Evolutionary conservation across 2,888 invertebrate genomes (phyloP).

Genomic region (Uloborus plumipes): DNA sequence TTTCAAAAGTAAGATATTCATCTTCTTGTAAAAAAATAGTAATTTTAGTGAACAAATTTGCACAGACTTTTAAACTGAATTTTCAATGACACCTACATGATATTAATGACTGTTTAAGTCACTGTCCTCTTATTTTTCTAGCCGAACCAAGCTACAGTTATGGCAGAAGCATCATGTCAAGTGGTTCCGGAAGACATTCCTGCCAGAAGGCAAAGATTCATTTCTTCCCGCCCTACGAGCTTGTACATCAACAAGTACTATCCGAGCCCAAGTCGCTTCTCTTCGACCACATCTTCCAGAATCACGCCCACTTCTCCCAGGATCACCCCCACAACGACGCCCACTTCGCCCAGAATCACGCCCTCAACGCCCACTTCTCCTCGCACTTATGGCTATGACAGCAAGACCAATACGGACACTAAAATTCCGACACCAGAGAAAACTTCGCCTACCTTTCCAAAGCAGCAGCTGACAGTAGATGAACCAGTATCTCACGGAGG

Average conservation of each 20-base stretch:
- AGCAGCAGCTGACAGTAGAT: slow-evolving; percentile 35
- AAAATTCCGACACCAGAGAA: not conserved
- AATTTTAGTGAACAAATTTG: too few species aligned
- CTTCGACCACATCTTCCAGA: slow-evolving; percentile 20
- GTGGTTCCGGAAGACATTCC: slow-evolving; percentile 55
- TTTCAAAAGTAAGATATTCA: too few species aligned
- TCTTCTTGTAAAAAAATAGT: too few species aligned
- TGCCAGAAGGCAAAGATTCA: slow-evolving; percentile 46
- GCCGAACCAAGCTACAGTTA: slow-evolving; percentile 1
- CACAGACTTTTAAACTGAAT: too few species aligned
- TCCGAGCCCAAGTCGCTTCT: slow-evolving; percentile 27
- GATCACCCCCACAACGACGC: slow-evolving; percentile 8
- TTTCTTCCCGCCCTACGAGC: slow-evolving; percentile 59
- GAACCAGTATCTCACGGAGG: slow-evolving; percentile 45
- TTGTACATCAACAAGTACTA: slow-evolving; percentile 47
- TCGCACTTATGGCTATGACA: slow-evolving; percentile 3
- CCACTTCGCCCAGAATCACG: slow-evolving; percentile 2
- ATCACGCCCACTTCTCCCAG: slow-evolving; percentile 23
- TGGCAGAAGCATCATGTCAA: slow-evolving; percentile 36
- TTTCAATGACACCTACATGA: too few species aligned
- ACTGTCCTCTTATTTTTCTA: not conserved
- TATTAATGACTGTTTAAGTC: too few species aligned
- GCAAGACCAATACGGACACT: not conserved
- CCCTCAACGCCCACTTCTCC: slow-evolving; percentile 13
- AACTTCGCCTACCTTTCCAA: not conserved